Percentiles rank a stretch among this genome's conserved stretches.
These are phyloP conservation scores for Atractosteus spatula DNA, from an alignment of 2,113 vertebrate genomes.

Conservation along the genomic window DNA sequence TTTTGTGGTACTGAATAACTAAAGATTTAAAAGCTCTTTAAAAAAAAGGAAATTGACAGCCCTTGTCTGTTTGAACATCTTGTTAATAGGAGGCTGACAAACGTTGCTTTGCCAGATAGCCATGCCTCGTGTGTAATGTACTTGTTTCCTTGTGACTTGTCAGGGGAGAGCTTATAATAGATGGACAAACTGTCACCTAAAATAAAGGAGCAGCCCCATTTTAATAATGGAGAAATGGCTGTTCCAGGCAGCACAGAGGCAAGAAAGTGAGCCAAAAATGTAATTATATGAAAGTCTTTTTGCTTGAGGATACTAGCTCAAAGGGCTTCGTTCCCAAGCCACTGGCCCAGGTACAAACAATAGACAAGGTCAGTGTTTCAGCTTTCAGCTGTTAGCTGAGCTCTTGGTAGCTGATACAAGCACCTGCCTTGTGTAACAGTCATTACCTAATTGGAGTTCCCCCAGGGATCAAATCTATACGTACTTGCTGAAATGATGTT, in stretches of 20 bases:
- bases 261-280: constrained; percentile 54
- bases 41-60: no score
- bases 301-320: constrained; percentile 48
- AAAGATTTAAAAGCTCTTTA: no score
- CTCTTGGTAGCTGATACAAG: constrained; percentile 69
- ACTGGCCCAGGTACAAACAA: constrained; percentile 55
- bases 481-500: constrained; percentile 39
- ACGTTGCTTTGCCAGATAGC: no score
- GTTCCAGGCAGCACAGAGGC: constrained; percentile 31
- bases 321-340: constrained; percentile 50
- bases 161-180: not conserved
- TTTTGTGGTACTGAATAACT: no score
- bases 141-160: not conserved
- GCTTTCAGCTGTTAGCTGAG: constrained; percentile 68
- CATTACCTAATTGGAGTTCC: constrained; percentile 75
- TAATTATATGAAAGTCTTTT: constrained; percentile 57
- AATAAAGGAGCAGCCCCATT: not conserved
- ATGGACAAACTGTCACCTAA: not conserved
- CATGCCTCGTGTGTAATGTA: no score
- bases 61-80: no score
- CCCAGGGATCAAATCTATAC: constrained; percentile 71
- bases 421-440: constrained; percentile 75
- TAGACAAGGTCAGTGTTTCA: constrained; percentile 69
- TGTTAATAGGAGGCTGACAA: no score
- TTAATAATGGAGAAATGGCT: not conserved